Evolutionary conservation across 2,797 vertebrate species (phyloP), one percentile per base, ranked within the genome.

Genomic region (Micromesistius poutassou): DNA sequence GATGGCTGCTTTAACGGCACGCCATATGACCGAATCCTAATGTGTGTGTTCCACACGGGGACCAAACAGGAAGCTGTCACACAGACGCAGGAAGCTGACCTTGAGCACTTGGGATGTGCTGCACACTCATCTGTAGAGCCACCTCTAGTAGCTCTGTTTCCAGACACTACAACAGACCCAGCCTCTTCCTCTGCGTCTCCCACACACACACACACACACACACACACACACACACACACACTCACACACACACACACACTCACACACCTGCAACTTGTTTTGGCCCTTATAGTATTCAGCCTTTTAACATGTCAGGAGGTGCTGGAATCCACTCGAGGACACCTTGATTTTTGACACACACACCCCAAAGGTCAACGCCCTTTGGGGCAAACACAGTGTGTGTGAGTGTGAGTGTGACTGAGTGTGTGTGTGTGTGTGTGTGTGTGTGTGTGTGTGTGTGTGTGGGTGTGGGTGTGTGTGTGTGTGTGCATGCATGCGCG

Each of bases 41-140:
- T 10, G 35, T 73, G 25, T 46, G 36, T 74, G 14, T 28, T 77
- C 79, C 72, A 77, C 73, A 77, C 83, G 82, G 86, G 89, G 88
- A 86, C 36, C 89, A 91, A 90, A 90, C 87, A 93, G 92, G 92
- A 94, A 91, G 80, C 25, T 30, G 79, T 81, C 33, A 46, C 74
- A 83, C 77, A 76, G 84, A 80, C 77, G 82, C 87, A 89, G 90
- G 87, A 91, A 62, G 77, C 72, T 78, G 86, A 81, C 82, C 82
- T 86, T 86, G 80, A 85, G 78, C 35, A 4, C 36, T 7, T 35
- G 66, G 66, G 76, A 72, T n/a, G 4, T 46, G 30, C 38, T 81
- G 74, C 42, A 28, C 79, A 85, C 84, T 87, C 81, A 79, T 89
- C 87, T 86, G 85, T 80, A 78, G 66, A 78, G 85, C 55, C 76